Evolutionary conservation across 2,797 vertebrate species (phyloP), one percentile per base, ranked within the genome.

Genomic region (Momotus momota): DNA sequence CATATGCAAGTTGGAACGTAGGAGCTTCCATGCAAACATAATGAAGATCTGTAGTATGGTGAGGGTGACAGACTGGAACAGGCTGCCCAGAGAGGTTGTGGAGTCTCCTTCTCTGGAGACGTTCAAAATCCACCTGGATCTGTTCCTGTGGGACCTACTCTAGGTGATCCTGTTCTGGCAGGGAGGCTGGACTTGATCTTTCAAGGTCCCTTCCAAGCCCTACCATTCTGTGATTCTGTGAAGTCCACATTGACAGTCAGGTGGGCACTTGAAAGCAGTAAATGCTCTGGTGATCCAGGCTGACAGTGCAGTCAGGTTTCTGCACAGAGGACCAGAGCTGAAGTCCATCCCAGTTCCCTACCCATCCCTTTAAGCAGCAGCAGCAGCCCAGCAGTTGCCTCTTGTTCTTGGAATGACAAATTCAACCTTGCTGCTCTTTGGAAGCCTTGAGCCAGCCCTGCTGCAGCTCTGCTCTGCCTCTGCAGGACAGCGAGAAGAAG

Each of bases 221-320:
- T 35, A 35, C 35, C 35, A 35, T 35, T 35, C 35, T 35, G 35
- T 35, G 35, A 35, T 35, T 35, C 35, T 5, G 7, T 33, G 67
- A 51, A 62, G 58, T 17, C 3, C 27, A 9, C 13, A 0, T 3
- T 61, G 66, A 26, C 10, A 29, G 38, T 2, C 9, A 52, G 27
- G 25, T 4, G 3, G 27, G 43, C 14, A 20, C 16, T 4, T 52
- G 3, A 41, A 45, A 3, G 14, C 26, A 16, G 23, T 2, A 3
- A 80, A 29, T 5, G 38, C 16, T 35, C 23, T 54, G 48, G 52
- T 23, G 33, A 46, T 12, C 23, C 10, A 33, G 26, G 51, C 3
- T 57, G 52, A 9, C 14, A 12, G 33, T 35, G 25, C 5, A 58
- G 35, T 45, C 12, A 23, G 25, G 10, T 20, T 74, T 62, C 49